These are phyloP conservation scores for Siniperca chuatsi DNA, from an alignment of 2,113 vertebrate genomes.

Conservation along the genomic window DNA sequence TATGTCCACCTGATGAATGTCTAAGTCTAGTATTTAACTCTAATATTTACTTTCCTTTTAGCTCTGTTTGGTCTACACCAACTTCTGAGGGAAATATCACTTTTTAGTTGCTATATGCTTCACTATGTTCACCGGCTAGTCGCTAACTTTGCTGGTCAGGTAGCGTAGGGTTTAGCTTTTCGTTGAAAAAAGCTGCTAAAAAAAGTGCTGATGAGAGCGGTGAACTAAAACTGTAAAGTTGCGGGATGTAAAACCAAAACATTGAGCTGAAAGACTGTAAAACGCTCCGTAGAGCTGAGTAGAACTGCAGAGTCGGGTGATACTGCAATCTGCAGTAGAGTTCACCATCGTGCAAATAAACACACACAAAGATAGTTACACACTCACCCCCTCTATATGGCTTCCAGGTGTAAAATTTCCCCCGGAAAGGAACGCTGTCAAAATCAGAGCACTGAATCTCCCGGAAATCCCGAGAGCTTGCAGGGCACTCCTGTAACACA, in stretches of 20 bases:
- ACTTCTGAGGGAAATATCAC: background rate
- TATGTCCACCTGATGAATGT: no score
- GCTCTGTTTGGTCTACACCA: background rate
- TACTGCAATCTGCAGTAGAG: background rate
- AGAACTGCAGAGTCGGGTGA: background rate
- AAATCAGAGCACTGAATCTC: conserved; percentile 96
- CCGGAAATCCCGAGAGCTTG: conserved; percentile 93
- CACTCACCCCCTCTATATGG: conserved; percentile 94
- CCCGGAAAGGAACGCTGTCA: conserved; percentile 93
- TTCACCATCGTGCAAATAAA: background rate
- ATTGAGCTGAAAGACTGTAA: background rate
- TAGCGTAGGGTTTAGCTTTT: background rate
- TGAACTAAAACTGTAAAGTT: background rate
- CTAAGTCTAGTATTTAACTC: no score
- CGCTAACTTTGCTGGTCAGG: background rate
- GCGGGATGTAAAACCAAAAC: background rate
- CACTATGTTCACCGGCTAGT: background rate
- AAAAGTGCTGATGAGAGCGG: background rate
- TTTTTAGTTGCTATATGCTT: no score
- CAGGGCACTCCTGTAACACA: conserved; percentile 89
- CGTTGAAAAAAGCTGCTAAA: background rate
- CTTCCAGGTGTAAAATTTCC: conserved; percentile 98
- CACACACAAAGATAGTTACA: background rate
- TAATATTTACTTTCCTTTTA: no score
- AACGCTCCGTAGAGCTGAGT: background rate